These are phyloP conservation scores for Operophtera brumata DNA, from an alignment of 2,888 invertebrate species.

Conservation along the genomic window DNA sequence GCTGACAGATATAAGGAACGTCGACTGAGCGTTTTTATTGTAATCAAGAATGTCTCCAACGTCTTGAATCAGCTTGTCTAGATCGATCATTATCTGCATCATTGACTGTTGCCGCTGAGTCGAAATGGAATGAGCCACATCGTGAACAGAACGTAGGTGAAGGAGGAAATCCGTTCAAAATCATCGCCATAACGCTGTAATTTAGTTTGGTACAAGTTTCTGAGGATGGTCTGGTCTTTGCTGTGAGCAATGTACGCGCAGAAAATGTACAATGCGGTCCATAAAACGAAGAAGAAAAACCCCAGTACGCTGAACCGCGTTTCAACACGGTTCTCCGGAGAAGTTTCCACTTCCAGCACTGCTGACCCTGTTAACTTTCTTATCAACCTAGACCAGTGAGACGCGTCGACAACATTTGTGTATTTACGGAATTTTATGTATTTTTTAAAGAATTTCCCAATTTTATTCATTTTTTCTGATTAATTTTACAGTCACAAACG, in stretches of 20 bases:
- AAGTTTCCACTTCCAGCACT: constrained; percentile 33
- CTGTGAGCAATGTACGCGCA: constrained; percentile 44
- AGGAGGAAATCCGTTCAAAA: constrained; percentile 47
- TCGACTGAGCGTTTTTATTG: constrained; percentile 36
- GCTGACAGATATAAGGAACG: constrained; percentile 35
- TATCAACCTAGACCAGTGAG: constrained; percentile 37
- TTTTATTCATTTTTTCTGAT: constrained; percentile 10
- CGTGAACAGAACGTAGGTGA: constrained; percentile 42
- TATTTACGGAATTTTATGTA: constrained; percentile 33
- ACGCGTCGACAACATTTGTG: constrained; percentile 48
- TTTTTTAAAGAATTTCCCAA: constrained; percentile 26
- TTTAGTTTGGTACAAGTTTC: constrained; percentile 56
- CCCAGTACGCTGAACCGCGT: constrained; percentile 43
- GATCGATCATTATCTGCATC: constrained; percentile 43
- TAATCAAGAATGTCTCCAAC: constrained; percentile 49
- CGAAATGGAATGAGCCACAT: constrained; percentile 54
- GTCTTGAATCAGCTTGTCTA: constrained; percentile 47
- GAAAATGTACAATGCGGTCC: constrained; percentile 48
- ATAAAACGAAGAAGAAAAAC: constrained; percentile 39
- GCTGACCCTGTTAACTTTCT: constrained; percentile 48
- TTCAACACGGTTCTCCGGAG: constrained; percentile 28
- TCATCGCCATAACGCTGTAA: constrained; percentile 59
- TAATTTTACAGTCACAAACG: background rate
- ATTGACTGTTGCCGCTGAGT: constrained; percentile 40
- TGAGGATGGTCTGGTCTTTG: constrained; percentile 54